A percentile compares a stretch with the other conserved stretches of the same genome.
Conservation (phyloP, 2,888 invertebrate genomes). For the Bursaphelenchus okinawaensis region DNA sequence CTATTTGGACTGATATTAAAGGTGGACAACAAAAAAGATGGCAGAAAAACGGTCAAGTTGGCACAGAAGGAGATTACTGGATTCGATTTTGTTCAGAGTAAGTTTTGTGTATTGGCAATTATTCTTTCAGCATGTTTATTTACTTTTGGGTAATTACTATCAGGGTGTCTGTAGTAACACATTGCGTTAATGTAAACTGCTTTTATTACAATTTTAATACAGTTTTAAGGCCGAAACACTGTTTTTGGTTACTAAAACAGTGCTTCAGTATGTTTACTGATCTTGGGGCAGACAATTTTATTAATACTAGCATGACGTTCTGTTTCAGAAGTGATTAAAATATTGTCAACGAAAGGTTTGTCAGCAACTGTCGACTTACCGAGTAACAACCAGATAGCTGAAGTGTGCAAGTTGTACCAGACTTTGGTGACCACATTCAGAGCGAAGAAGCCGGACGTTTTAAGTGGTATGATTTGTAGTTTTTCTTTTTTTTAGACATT, state of each 20-base stretch:
- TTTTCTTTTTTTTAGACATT: neutral
- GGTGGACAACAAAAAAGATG: slow-evolving; percentile 18
- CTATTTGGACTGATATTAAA: neutral
- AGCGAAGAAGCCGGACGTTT: slow-evolving; percentile 82
- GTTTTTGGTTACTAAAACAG: too few species aligned
- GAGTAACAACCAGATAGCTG: slow-evolving; percentile 21
- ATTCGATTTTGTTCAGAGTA: slow-evolving; percentile 24
- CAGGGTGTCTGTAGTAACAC: too few species aligned
- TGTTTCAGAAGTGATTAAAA: neutral
- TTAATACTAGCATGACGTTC: too few species aligned
- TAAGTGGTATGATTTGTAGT: slow-evolving; percentile 69
- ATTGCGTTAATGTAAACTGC: too few species aligned
- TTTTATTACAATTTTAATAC: too few species aligned
- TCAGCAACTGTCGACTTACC: slow-evolving; percentile 11
- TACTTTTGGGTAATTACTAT: too few species aligned
- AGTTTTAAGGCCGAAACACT: too few species aligned
- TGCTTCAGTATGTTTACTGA: too few species aligned
- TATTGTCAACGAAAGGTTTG: slow-evolving; percentile 26
- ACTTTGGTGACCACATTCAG: slow-evolving; percentile 81
- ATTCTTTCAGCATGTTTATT: too few species aligned
- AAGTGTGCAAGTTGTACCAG: slow-evolving; percentile 83
- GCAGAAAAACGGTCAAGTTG: neutral
- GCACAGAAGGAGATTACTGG: neutral
- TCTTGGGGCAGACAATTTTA: too few species aligned
- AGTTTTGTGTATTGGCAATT: slow-evolving; percentile 13